Percentiles rank a stretch among this genome's conserved stretches.
phyloP scores from a whole-genome alignment of 2,888 invertebrate genomes.

The Invenusta paracnida region DNA sequence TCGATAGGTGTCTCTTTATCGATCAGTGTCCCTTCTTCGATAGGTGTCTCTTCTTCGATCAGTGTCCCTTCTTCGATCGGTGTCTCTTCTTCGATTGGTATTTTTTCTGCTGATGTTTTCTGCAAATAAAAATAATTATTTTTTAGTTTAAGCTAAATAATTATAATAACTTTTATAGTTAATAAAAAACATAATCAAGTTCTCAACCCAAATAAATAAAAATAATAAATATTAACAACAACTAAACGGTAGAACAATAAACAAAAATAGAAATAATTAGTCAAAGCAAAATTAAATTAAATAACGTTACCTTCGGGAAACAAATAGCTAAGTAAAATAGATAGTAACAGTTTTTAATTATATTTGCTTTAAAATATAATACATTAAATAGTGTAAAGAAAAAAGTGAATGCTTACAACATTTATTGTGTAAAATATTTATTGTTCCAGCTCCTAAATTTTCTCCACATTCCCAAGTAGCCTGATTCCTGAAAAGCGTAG shows the following conservation, averaged over 20 bases:
- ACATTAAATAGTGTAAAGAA: not conserved
- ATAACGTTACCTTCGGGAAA: not conserved
- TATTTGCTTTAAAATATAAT: not conserved
- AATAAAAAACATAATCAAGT: not conserved
- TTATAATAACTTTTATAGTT: not conserved
- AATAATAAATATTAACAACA: not conserved
- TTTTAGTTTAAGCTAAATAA: not conserved
- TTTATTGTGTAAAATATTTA: not conserved
- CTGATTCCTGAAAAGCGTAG: not conserved
- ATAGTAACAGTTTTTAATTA: not conserved
- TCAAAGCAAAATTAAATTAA: not conserved
- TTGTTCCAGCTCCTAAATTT: not conserved
- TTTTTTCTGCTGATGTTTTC: not conserved
- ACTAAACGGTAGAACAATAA: no score
- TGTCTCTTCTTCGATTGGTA: not conserved
- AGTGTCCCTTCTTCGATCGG: not conserved
- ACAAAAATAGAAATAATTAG: not conserved
- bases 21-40: not conserved
- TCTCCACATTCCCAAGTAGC: conserved; percentile 10
- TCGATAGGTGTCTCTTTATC: not conserved
- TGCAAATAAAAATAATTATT: not conserved
- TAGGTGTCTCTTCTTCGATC: not conserved
- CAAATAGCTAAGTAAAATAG: not conserved
- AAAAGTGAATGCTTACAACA: not conserved
- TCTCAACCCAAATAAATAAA: not conserved